Evolutionary conservation across 2,888 invertebrate genomes (phyloP).

Genomic region (Cylloceria caligata): DNA sequence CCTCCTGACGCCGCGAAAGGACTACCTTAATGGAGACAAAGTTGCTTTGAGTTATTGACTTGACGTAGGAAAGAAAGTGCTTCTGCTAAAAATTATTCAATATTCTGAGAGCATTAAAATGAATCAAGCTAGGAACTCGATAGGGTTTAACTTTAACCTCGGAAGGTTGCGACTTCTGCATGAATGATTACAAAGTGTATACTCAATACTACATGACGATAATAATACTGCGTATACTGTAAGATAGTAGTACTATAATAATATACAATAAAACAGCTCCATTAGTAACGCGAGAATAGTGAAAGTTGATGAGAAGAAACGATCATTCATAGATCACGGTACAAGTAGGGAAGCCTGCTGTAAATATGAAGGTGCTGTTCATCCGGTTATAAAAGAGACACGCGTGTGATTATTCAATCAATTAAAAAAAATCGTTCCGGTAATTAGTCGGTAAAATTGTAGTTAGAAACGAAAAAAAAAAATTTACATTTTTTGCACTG

Average conservation of each 20-base stretch:
- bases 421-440: background rate
- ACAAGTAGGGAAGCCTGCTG: conserved; percentile 12
- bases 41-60: background rate
- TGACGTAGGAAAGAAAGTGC: background rate
- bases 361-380: background rate
- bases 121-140: too few relatives aligned
- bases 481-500: background rate
- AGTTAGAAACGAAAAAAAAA: background rate
- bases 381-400: conserved; percentile 15
- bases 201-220: background rate
- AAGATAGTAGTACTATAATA: conserved; percentile 19
- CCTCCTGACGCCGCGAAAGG: too few relatives aligned
- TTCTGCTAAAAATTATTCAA: background rate
- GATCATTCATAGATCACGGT: conserved; percentile 30
- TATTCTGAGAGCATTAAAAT: background rate
- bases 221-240: background rate
- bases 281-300: conserved; percentile 52
- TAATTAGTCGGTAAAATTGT: background rate
- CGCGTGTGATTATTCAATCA: background rate
- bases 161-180: background rate
- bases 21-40: background rate
- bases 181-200: background rate
- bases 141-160: too few relatives aligned
- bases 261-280: conserved; percentile 27
- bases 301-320: conserved; percentile 45